Evolutionary conservation across 2,888 invertebrate species (phyloP), one percentile per base, ranked within the genome.

Genomic region (Heliconius erato): DNA sequence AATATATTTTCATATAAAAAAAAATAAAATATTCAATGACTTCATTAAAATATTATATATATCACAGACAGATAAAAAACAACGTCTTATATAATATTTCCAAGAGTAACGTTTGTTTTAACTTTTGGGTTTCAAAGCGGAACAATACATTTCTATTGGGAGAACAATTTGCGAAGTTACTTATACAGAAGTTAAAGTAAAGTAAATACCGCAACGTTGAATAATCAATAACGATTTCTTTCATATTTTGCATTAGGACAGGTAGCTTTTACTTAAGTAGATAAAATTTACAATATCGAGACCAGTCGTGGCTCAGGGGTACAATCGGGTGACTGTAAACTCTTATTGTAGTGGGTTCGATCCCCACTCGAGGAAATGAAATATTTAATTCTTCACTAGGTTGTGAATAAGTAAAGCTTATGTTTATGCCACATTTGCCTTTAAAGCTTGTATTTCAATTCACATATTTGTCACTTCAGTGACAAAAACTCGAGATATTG

Each of bases 121-220:
- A 65, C 28, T 54, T n/a, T 69, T 28, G 44, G n/a, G 67, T 82
- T 77, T 68, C 69, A 63, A 80, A 82, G 80, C 54, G 85, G 69
- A 80, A 77, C 84, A 83, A 85, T 82, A 82, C 71, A 82, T 82
- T 82, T 81, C 74, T 74, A 80, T 80, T 67, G 80, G 80, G 79
- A 83, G 84, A 84, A 84, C 84, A 83, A 83, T 85, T 86, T 83
- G 80, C 71, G 80, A 84, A 84, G 81, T 84, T 85, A 84, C 78
- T 79, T 79, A 79, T 82, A 77, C 72, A 28, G 44, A 85, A 84
- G 82, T 86, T 85, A 80, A 76, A 35, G 83, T 82, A 85, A 85
- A 83, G 83, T 82, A 85, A 85, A 83, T 85, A 79, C 83, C 74
- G 84, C 82, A 80, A 80, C 71, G 74, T 83, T 81, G 79, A 84